A percentile compares a stretch with the other conserved stretches of the same genome.
Evolutionary conservation across 2,888 invertebrate genomes (phyloP).

Genomic region (Elegia similella): DNA sequence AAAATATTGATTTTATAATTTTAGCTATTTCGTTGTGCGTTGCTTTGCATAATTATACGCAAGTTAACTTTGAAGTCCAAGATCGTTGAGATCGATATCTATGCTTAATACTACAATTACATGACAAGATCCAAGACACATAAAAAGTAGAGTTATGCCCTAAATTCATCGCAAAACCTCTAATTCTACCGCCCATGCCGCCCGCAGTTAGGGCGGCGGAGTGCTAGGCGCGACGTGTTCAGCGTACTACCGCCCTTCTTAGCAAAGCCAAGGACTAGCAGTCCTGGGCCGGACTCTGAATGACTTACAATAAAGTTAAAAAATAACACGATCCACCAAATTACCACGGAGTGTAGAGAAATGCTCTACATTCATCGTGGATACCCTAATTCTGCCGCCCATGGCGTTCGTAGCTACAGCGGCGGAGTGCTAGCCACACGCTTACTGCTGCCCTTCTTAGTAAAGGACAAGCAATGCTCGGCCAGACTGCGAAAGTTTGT

Average conservation of each 20-base stretch:
- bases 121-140: background rate
- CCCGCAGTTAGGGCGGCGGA: constrained; percentile 28
- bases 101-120: background rate
- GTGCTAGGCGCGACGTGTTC: constrained; percentile 40
- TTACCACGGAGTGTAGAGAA: too few relatives aligned
- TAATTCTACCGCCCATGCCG: constrained; percentile 22
- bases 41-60: too few relatives aligned
- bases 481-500: too few relatives aligned
- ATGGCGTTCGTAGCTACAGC: too few relatives aligned
- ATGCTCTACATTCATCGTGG: too few relatives aligned
- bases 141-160: background rate
- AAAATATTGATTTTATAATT: too few relatives aligned
- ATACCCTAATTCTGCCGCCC: too few relatives aligned
- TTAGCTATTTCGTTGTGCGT: too few relatives aligned
- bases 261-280: constrained; percentile 33
- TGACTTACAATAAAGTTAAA: background rate
- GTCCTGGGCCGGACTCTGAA: constrained; percentile 26
- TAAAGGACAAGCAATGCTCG: too few relatives aligned
- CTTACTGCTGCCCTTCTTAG: too few relatives aligned
- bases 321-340: background rate
- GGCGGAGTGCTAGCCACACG: too few relatives aligned
- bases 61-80: too few relatives aligned
- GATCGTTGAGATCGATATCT: background rate
- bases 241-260: constrained; percentile 41
- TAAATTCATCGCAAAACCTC: constrained; percentile 20